Evolutionary conservation across 2,888 invertebrate species (phyloP).

Genomic region (Poecilus cupreus): DNA sequence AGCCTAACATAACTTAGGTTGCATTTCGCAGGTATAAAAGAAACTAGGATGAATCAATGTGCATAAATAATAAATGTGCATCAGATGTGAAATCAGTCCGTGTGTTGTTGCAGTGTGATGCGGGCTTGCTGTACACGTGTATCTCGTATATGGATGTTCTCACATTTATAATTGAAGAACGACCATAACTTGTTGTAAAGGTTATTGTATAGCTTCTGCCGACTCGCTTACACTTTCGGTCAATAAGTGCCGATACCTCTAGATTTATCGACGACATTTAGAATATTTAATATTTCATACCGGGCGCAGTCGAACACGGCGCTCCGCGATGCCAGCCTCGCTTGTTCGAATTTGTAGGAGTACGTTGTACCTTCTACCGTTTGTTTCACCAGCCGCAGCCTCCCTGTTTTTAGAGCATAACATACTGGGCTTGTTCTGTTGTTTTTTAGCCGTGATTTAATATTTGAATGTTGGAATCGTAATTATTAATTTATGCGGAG

Average conservation of each 20-base stretch:
- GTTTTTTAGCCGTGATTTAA: constrained; percentile 7
- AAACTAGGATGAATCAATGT: background rate
- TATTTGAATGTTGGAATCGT: constrained; percentile 7
- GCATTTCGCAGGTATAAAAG: no score
- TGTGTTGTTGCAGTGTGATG: constrained; percentile 4
- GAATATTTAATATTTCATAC: constrained; percentile 56
- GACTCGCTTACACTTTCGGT: constrained; percentile 61
- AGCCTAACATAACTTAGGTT: no score
- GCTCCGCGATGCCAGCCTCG: background rate
- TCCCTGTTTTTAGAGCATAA: background rate
- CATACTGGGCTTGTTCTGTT: background rate
- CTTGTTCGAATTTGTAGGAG: constrained; percentile 7
- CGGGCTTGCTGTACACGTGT: constrained; percentile 18
- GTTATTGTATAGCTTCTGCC: constrained; percentile 70
- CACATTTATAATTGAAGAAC: constrained; percentile 71
- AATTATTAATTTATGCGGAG: constrained; percentile 21
- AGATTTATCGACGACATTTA: constrained; percentile 57
- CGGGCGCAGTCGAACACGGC: background rate
- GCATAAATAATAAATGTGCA: background rate
- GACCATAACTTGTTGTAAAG: constrained; percentile 69
- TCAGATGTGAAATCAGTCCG: background rate
- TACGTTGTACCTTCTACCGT: constrained; percentile 25
- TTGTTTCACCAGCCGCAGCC: background rate
- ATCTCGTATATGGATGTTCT: constrained; percentile 60
- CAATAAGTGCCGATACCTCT: constrained; percentile 57